A percentile compares a stretch with the other conserved stretches of the same genome.
Conservation (phyloP, 2,888 invertebrate genomes). For the Kryphioiulus occultus region DNA sequence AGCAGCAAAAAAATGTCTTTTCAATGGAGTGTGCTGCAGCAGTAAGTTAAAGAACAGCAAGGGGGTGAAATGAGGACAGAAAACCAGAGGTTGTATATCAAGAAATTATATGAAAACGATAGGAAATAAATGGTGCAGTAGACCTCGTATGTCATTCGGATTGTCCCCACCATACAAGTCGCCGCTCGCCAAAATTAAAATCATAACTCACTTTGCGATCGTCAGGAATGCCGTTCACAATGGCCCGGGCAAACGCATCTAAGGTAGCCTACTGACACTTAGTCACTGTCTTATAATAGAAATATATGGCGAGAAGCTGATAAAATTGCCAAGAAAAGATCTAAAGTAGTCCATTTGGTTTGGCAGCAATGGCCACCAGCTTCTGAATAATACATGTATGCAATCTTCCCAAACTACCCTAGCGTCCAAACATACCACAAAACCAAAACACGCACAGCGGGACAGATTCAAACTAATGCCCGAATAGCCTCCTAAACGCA, state of each 20-base stretch:
- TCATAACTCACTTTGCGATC: slow-evolving; percentile 39
- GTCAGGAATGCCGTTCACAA: slow-evolving; percentile 18
- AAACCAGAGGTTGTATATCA: slow-evolving; percentile 25
- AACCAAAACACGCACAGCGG: slow-evolving; percentile 40
- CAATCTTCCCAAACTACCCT: slow-evolving; percentile 27
- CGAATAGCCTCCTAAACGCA: slow-evolving; percentile 31
- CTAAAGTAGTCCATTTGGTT: slow-evolving; percentile 39
- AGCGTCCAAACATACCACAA: background rate
- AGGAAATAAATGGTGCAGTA: slow-evolving; percentile 29
- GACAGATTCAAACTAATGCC: slow-evolving; percentile 27
- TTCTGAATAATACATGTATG: slow-evolving; percentile 35
- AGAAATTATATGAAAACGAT: slow-evolving; percentile 40
- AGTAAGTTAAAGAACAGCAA: slow-evolving; percentile 39
- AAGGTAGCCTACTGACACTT: slow-evolving; percentile 37
- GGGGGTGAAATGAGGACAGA: slow-evolving; percentile 18
- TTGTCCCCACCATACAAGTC: slow-evolving; percentile 22
- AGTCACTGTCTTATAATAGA: slow-evolving; percentile 40
- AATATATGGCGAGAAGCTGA: slow-evolving; percentile 36
- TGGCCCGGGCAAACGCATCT: background rate
- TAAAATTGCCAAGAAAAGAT: slow-evolving; percentile 37
- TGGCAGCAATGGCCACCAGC: slow-evolving; percentile 37
- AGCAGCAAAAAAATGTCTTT: slow-evolving; percentile 35
- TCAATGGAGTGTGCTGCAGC: slow-evolving; percentile 15
- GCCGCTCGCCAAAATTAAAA: slow-evolving; percentile 39
- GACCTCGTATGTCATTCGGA: slow-evolving; percentile 21